phyloP scores from a whole-genome alignment of 2,888 invertebrate genomes.

The Amphipoea lucens region DNA sequence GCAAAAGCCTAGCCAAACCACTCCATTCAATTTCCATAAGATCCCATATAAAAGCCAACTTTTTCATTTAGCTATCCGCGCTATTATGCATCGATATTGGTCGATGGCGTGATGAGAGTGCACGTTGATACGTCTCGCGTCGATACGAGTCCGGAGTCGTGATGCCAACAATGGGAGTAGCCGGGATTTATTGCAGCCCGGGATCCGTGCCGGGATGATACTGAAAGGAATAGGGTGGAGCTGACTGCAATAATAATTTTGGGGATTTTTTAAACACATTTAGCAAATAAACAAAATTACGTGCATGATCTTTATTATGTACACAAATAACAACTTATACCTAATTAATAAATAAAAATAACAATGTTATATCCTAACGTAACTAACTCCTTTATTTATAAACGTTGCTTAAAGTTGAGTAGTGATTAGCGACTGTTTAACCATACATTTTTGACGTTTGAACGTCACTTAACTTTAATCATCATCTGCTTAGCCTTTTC shows the following conservation, averaged over 20 bases:
- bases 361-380: too few relatives aligned
- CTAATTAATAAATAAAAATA: too few relatives aligned
- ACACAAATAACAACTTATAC: too few relatives aligned
- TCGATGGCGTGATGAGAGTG: constrained; percentile 57
- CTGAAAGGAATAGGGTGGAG: constrained; percentile 46
- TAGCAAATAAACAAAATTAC: not conserved
- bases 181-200: constrained; percentile 62
- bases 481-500: too few relatives aligned
- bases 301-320: too few relatives aligned
- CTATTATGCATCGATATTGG: constrained; percentile 42
- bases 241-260: not conserved
- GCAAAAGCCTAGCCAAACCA: not conserved
- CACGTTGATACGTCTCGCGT: constrained; percentile 51
- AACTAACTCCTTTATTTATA: too few relatives aligned
- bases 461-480: too few relatives aligned
- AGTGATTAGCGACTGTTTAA: too few relatives aligned
- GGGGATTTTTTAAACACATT: not conserved
- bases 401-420: too few relatives aligned
- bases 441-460: too few relatives aligned
- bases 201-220: constrained; percentile 57
- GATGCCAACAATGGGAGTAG: constrained; percentile 64
- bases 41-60: constrained; percentile 11
- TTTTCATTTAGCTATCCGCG: constrained; percentile 31
- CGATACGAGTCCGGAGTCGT: constrained; percentile 54
- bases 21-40: not conserved